These are phyloP conservation scores for Muntiacus muntjak DNA, from an alignment of 2,113 vertebrate genomes.

Conservation along the genomic window DNA sequence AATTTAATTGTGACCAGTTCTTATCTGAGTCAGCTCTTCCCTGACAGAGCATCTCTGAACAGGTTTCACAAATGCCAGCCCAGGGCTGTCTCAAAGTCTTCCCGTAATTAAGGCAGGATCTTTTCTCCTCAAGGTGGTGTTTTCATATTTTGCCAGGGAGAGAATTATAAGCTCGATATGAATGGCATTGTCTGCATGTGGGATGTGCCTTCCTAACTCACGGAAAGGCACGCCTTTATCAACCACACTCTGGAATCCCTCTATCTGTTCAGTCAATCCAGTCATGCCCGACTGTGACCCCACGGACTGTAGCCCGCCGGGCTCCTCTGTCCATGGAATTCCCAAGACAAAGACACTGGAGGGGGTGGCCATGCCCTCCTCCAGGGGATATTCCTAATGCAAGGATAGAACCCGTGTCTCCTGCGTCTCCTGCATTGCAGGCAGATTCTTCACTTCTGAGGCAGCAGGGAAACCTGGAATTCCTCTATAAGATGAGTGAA, in stretches of 20 bases:
- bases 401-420: not conserved
- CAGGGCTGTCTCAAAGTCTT: slow-evolving; percentile 12
- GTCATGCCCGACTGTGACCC: fast-evolving
- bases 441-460: not conserved
- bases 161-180: not conserved
- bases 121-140: not conserved
- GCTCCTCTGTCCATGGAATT: not conserved
- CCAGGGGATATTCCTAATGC: not conserved
- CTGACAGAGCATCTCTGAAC: not conserved
- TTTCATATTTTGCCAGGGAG: not conserved
- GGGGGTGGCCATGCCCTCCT: not conserved
- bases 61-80: slow-evolving; percentile 8
- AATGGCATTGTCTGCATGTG: not conserved
- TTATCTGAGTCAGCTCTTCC: slow-evolving; percentile 44
- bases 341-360: not conserved
- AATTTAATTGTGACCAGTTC: slow-evolving; percentile 53
- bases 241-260: not conserved
- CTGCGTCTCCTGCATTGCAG: not conserved
- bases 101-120: slow-evolving; percentile 20
- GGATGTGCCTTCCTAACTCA: not conserved
- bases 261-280: not conserved
- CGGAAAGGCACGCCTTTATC: not conserved
- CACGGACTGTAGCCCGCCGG: fast-evolving
- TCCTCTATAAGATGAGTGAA: not conserved
- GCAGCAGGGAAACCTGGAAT: not conserved